phyloP scores from a whole-genome alignment of 2,888 invertebrate species.

The Epistrophella euchroma region DNA sequence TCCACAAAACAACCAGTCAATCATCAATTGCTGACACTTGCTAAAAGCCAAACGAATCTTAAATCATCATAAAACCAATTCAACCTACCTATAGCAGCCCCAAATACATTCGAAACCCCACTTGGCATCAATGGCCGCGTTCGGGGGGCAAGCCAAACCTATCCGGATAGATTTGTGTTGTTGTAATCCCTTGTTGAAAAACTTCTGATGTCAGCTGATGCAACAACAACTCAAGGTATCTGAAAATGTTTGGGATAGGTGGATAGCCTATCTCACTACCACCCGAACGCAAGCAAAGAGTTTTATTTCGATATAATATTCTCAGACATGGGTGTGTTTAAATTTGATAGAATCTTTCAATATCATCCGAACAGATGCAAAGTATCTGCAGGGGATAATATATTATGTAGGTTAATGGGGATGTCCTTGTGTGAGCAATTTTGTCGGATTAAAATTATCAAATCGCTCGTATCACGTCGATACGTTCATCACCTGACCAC shows the following conservation, averaged over 20 bases:
- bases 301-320: slow-evolving; percentile 12
- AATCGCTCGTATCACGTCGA: not conserved
- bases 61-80: slow-evolving; percentile 3
- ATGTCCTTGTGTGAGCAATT: slow-evolving; percentile 27
- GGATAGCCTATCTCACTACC: too few species aligned
- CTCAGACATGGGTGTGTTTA: not conserved
- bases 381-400: slow-evolving; percentile 10
- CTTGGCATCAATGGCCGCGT: not conserved
- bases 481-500: slow-evolving; percentile 19
- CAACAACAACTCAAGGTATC: too few species aligned
- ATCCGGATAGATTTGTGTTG: too few species aligned
- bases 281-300: too few species aligned
- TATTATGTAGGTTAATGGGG: not conserved
- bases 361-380: slow-evolving; percentile 26
- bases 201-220: too few species aligned
- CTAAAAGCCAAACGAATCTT: slow-evolving; percentile 56
- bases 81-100: not conserved
- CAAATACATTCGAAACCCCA: not conserved
- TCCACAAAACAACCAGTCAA: slow-evolving; percentile 53
- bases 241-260: too few species aligned
- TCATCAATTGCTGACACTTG: slow-evolving; percentile 63
- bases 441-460: slow-evolving; percentile 39
- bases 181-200: too few species aligned
- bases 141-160: too few species aligned
- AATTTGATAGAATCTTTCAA: slow-evolving; percentile 42